phyloP scores from a whole-genome alignment of 2,888 invertebrate genomes.

The Acleris cristana region DNA sequence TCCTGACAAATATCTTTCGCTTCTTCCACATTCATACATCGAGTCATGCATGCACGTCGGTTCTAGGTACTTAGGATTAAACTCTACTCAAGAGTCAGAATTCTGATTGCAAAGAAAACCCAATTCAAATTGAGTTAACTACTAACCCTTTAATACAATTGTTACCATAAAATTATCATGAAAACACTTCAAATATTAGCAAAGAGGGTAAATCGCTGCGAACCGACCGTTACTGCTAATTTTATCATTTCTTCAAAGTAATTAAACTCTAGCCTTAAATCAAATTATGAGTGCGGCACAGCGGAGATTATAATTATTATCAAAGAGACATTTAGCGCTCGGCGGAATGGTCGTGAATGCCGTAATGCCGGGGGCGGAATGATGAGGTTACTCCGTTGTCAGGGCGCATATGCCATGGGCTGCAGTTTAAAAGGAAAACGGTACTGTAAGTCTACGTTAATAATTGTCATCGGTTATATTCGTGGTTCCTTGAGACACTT shows the following conservation, averaged over 20 bases:
- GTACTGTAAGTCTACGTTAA: too few relatives aligned
- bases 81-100: too few relatives aligned
- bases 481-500: too few relatives aligned
- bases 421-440: too few relatives aligned
- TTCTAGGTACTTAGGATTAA: too few relatives aligned
- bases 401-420: too few relatives aligned
- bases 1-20: too few relatives aligned
- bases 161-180: slow-evolving; percentile 20
- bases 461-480: too few relatives aligned
- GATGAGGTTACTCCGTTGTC: background rate
- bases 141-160: background rate
- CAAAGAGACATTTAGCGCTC: slow-evolving; percentile 29
- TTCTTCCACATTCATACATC: too few relatives aligned
- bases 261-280: slow-evolving; percentile 37
- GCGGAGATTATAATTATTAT: slow-evolving; percentile 37
- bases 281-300: slow-evolving; percentile 35
- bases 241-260: slow-evolving; percentile 39
- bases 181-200: slow-evolving; percentile 24
- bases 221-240: slow-evolving; percentile 34
- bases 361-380: slow-evolving; percentile 3
- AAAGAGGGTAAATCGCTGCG: slow-evolving; percentile 20
- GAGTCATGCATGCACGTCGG: too few relatives aligned
- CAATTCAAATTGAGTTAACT: background rate
- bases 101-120: too few relatives aligned
- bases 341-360: background rate